Conservation (phyloP, 1,140 invertebrate species). For the Lepidurus packardi region DNA sequence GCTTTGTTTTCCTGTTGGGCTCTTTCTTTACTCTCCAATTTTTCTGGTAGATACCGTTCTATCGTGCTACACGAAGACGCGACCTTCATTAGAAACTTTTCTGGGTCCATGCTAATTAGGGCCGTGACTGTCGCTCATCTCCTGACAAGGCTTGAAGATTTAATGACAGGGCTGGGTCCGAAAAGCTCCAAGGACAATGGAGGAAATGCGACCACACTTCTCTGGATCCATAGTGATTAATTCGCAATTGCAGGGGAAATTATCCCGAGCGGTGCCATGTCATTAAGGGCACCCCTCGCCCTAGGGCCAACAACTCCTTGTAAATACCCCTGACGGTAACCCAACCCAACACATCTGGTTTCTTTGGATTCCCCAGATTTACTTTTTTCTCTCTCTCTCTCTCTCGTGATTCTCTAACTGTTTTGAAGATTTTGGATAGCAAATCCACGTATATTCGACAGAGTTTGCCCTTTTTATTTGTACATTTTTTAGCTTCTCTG, state of each 20-base stretch:
- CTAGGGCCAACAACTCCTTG: not conserved
- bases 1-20: not conserved
- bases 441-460: no score
- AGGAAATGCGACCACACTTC: slow-evolving; percentile 17
- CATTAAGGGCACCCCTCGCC: slow-evolving; percentile 16
- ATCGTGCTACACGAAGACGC: slow-evolving; percentile 20
- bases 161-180: slow-evolving; percentile 7
- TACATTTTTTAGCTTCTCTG: no score
- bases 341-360: not conserved
- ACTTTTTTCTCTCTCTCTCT: no score
- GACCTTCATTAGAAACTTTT: slow-evolving; percentile 18
- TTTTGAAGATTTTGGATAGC: no score
- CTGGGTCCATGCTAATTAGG: slow-evolving; percentile 21
- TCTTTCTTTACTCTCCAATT: not conserved
- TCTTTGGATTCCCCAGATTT: no score
- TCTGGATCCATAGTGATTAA: slow-evolving; percentile 19
- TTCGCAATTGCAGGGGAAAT: slow-evolving; percentile 21
- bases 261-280: slow-evolving; percentile 9
- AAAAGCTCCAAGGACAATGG: slow-evolving; percentile 21
- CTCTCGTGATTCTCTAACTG: no score
- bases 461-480: no score
- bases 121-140: slow-evolving; percentile 20
- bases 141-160: slow-evolving; percentile 13
- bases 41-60: not conserved
- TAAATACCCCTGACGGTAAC: not conserved